phyloP scores from a whole-genome alignment of 1,140 invertebrate species.

The Heterodera schachtii region DNA sequence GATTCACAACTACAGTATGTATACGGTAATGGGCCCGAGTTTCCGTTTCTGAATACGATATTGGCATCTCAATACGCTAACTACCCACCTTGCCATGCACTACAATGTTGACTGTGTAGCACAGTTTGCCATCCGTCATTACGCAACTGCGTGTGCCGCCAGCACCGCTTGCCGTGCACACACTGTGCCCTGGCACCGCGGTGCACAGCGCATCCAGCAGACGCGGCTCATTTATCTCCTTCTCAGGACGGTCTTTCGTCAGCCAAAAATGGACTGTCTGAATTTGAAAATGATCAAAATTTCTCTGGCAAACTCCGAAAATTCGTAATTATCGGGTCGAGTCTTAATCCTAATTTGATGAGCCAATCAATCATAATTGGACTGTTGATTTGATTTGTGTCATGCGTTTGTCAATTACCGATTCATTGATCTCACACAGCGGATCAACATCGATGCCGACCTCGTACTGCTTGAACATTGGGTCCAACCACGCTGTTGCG shows the following conservation, averaged over 20 bases:
- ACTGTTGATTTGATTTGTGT: background rate
- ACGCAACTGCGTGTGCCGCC: conserved; percentile 1
- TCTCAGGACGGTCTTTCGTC: conserved; percentile 25
- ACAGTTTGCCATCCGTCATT: conserved; percentile 38
- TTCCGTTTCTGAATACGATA: no score
- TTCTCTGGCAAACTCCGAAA: background rate
- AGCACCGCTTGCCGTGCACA: conserved; percentile 32
- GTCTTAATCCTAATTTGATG: background rate
- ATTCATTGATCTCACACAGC: conserved; percentile 37
- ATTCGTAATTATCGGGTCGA: no score
- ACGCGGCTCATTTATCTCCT: conserved; percentile 42
- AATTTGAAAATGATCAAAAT: background rate
- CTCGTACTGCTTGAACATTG: conserved; percentile 47
- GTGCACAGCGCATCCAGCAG: conserved; percentile 39
- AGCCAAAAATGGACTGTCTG: conserved; percentile 47
- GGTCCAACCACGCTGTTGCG: conserved; percentile 13
- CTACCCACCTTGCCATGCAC: conserved; percentile 34
- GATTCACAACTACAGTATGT: no score
- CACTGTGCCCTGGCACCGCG: conserved; percentile 26
- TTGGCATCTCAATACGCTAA: no score
- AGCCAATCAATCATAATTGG: background rate
- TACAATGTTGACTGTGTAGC: conserved; percentile 48
- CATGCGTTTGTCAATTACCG: background rate
- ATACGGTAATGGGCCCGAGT: no score
- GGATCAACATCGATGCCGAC: conserved; percentile 52